phyloP scores from a whole-genome alignment of 2,113 vertebrate genomes.

The Anhinga rufa region DNA sequence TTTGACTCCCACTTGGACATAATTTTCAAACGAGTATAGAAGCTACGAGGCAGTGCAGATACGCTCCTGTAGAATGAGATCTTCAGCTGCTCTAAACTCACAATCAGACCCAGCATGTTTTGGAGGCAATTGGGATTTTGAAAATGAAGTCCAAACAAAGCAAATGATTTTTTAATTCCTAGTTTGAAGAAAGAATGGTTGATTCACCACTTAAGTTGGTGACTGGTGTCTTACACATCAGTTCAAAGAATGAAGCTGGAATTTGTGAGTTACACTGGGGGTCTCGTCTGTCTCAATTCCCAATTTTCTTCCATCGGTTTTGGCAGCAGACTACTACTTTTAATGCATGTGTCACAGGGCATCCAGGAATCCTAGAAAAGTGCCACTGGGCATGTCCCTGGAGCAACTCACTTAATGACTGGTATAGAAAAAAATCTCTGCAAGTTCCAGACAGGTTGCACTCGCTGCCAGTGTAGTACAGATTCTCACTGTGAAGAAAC shows the following conservation, averaged over 20 bases:
- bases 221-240: not conserved
- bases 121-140: not conserved
- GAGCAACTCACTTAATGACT: not conserved
- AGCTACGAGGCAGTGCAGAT: not conserved
- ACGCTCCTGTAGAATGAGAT: not conserved
- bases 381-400: rapidly evolving
- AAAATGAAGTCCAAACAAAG: not conserved
- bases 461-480: not conserved
- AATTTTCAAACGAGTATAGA: not conserved
- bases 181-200: not conserved
- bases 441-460: not conserved
- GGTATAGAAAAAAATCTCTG: not conserved
- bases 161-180: not conserved
- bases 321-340: not conserved
- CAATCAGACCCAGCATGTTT: not conserved
- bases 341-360: not conserved
- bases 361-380: not conserved
- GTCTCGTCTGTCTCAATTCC: not conserved
- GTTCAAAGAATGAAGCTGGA: not conserved
- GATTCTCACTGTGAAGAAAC: not conserved
- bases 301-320: not conserved
- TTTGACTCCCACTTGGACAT: not conserved
- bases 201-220: not conserved
- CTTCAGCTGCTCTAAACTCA: not conserved
- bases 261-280: not conserved